These are phyloP conservation scores for Scaptomyza polygonia DNA, from an alignment of 2,888 invertebrate species.

Conservation along the genomic window DNA sequence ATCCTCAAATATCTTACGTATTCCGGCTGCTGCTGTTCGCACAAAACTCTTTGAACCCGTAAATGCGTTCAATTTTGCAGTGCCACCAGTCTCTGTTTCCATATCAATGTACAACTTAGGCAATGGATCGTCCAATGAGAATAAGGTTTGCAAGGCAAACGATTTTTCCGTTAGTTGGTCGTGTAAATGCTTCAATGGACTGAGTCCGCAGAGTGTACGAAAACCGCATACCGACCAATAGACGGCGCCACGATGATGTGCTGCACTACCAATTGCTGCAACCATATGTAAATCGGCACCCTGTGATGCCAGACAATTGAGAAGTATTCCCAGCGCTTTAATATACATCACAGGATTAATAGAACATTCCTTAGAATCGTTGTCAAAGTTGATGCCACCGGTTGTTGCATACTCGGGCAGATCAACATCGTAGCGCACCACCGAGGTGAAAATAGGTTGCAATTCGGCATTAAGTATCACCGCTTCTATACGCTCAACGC, in stretches of 20 bases:
- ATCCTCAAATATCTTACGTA: constrained; percentile 37
- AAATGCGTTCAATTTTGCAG: constrained; percentile 20
- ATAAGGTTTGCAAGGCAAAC: constrained; percentile 35
- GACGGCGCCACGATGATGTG: constrained; percentile 51
- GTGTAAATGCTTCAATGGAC: constrained; percentile 33
- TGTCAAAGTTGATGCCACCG: constrained; percentile 84
- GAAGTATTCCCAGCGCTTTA: constrained; percentile 94
- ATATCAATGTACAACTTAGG: constrained; percentile 26
- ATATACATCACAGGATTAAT: constrained; percentile 96
- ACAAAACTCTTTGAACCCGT: constrained; percentile 46
- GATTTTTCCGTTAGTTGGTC: constrained; percentile 50
- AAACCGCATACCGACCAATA: constrained; percentile 60
- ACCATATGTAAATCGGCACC: constrained; percentile 92
- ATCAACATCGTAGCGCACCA: constrained; percentile 94
- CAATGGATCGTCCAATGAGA: constrained; percentile 27
- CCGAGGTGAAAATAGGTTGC: constrained; percentile 89
- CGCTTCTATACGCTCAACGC: constrained; percentile 90
- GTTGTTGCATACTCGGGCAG: constrained; percentile 91
- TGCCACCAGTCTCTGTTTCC: constrained; percentile 31
- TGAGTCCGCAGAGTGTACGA: constrained; percentile 57
- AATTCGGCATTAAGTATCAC: constrained; percentile 90
- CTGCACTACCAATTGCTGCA: constrained; percentile 86
- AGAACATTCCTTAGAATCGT: constrained; percentile 82
- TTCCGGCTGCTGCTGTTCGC: constrained; percentile 47
- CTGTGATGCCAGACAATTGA: constrained; percentile 90